A percentile compares a stretch with the other conserved stretches of the same genome.
Conservation (phyloP, 2,113 vertebrate genomes). For the Daboia siamensis region DNA sequence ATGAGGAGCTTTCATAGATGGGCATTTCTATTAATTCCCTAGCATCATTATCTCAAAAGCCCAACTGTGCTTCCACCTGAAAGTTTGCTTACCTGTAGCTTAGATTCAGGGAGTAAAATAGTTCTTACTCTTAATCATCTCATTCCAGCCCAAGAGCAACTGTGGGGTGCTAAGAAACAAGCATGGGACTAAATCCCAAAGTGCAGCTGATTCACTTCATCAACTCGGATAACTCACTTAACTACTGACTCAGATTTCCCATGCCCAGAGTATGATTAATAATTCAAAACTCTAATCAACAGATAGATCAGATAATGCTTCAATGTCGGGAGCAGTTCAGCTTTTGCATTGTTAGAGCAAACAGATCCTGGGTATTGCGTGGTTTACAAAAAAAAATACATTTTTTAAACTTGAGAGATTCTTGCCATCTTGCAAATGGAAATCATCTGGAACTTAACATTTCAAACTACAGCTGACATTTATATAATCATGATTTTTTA, state of each 20-base stretch:
- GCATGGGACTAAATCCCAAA: not conserved
- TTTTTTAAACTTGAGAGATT: not conserved
- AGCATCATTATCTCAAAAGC: not conserved
- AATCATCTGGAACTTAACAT: not conserved
- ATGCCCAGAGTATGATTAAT: slow-evolving; percentile 13
- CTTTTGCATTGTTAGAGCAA: not conserved
- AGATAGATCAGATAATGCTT: not conserved
- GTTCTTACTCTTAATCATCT: not conserved
- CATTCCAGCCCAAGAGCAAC: not conserved
- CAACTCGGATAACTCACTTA: slow-evolving; percentile 14
- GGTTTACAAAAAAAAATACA: slow-evolving; percentile 20
- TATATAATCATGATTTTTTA: not conserved
- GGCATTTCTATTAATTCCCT: not conserved
- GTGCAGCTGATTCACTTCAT: not conserved
- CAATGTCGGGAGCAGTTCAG: not conserved
- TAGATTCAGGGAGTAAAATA: not conserved
- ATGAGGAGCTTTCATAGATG: not conserved
- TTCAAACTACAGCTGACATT: not conserved
- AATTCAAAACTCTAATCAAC: not conserved
- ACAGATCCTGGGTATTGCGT: not conserved
- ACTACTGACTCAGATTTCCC: slow-evolving; percentile 29
- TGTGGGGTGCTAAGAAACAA: not conserved
- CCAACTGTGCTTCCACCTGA: not conserved
- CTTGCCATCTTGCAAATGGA: not conserved
- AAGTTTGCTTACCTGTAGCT: not conserved